Evolutionary conservation across 2,797 vertebrate genomes (phyloP).

Genomic region (Melanotaenia nigrans): DNA sequence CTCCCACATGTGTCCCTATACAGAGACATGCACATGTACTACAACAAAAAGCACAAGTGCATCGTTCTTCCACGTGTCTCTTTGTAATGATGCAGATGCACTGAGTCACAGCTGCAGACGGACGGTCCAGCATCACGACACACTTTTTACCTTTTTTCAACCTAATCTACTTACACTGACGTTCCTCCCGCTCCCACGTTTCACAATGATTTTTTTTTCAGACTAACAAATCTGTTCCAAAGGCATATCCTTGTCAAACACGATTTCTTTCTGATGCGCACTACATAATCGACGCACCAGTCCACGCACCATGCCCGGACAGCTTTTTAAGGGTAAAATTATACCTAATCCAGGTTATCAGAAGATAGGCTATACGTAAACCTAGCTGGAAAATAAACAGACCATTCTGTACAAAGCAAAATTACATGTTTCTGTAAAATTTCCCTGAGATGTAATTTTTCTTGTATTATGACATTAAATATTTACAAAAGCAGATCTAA

Average conservation of each 20-base stretch:
- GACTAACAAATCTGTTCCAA: neutral
- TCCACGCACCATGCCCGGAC: neutral
- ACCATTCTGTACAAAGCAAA: neutral
- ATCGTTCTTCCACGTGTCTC: conserved; percentile 17
- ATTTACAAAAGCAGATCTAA: neutral
- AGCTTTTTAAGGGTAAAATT: neutral
- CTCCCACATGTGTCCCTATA: neutral
- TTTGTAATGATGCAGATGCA: conserved; percentile 25
- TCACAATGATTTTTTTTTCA: neutral
- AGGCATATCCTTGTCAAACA: conserved; percentile 7
- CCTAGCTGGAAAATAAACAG: neutral
- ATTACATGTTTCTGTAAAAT: neutral
- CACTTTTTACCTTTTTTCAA: conserved; percentile 14
- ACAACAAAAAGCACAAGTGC: neutral
- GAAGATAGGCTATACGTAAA: neutral
- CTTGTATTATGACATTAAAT: neutral
- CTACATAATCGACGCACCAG: neutral
- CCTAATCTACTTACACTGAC: conserved; percentile 8
- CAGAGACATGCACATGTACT: conserved; percentile 20
- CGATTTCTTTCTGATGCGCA: conserved; percentile 35
- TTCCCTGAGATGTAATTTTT: neutral
- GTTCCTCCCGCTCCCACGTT: conserved; percentile 40
- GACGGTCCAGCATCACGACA: conserved; percentile 52
- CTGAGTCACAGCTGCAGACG: conserved; percentile 46
- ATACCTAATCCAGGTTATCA: neutral